A percentile compares a stretch with the other conserved stretches of the same genome.
These are phyloP conservation scores for Danio kyathit DNA, from an alignment of 2,797 vertebrate species.

Conservation along the genomic window DNA sequence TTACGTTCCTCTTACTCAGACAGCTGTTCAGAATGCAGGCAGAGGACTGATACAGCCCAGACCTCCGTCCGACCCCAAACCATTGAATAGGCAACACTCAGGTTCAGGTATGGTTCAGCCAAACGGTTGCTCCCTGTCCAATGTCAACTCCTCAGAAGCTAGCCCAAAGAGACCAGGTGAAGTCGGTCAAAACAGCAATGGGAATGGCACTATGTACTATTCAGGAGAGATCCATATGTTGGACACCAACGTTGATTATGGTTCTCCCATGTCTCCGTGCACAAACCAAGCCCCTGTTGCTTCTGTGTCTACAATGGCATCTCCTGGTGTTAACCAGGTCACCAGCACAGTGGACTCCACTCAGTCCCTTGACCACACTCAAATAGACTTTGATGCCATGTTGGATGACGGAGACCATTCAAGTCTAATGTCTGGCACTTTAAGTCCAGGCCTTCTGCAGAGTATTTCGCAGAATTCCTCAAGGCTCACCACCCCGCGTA, in stretches of 20 bases:
- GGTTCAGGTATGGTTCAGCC: constrained; percentile 76
- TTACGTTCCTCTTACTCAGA: constrained; percentile 77
- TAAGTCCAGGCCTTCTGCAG: constrained; percentile 95
- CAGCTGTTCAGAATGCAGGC: constrained; percentile 70
- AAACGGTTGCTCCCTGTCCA: constrained; percentile 79
- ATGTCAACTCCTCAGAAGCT: constrained; percentile 76
- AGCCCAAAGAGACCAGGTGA: constrained; percentile 80
- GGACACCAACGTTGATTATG: constrained; percentile 79
- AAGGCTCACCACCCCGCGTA: constrained; percentile 96
- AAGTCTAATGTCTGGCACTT: constrained; percentile 93
- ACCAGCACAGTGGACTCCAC: constrained; percentile 95
- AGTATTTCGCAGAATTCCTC: constrained; percentile 97
- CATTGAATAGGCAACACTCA: constrained; percentile 76
- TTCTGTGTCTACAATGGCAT: constrained; percentile 83
- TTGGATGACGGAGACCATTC: constrained; percentile 97
- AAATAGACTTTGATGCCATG: constrained; percentile 97
- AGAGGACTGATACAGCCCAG: constrained; percentile 84
- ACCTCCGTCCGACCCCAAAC: constrained; percentile 86
- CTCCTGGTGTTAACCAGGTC: constrained; percentile 92
- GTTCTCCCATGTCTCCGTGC: constrained; percentile 76
- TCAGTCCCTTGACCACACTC: constrained; percentile 85
- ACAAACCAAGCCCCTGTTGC: constrained; percentile 67
- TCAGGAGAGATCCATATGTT: constrained; percentile 93
- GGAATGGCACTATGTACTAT: constrained; percentile 82
- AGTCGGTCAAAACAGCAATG: constrained; percentile 68